These are phyloP conservation scores for Desmophyllum pertusum DNA, from an alignment of 92 coral and sea anemone genomes.

Conservation along the genomic window DNA sequence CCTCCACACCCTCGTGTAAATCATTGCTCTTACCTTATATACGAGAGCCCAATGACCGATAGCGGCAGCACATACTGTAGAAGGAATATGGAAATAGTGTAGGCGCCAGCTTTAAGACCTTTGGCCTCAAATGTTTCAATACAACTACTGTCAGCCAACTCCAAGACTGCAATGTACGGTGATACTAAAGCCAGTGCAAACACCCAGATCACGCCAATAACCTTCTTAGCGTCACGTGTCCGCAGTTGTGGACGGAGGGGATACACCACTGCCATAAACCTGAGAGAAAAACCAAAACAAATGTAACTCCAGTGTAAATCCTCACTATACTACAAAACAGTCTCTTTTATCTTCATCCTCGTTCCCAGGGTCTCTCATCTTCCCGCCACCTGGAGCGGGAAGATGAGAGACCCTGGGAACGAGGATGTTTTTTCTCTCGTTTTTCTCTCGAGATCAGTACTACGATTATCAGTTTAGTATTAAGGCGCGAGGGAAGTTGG, in stretches of 20 bases:
- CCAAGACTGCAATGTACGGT: conserved; percentile 88
- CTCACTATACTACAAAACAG: no score
- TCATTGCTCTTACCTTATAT: conserved; percentile 80
- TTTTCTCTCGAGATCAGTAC: no score
- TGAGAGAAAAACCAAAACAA: conserved; percentile 8
- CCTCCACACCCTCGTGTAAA: no score
- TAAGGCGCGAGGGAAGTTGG: no score
- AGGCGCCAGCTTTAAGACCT: conserved; percentile 84
- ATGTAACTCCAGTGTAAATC: neutral
- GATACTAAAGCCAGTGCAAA: conserved; percentile 87
- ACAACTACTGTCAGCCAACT: conserved; percentile 49
- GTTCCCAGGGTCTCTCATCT: no score
- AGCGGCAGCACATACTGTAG: conserved; percentile 88
- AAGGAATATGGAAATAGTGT: conserved; percentile 87
- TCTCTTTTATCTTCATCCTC: no score
- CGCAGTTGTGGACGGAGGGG: conserved; percentile 88
- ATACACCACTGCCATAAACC: conserved; percentile 94
- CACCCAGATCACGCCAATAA: conserved; percentile 82
- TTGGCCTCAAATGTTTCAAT: conserved; percentile 72
- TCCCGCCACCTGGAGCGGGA: no score
- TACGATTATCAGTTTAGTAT: no score
- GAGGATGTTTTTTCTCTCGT: no score
- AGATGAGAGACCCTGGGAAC: no score
- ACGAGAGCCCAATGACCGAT: conserved; percentile 84
- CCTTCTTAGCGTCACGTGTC: conserved; percentile 89